These are phyloP conservation scores for Luehdorfia chinensis DNA, from an alignment of 1,140 invertebrate genomes.

Conservation along the genomic window DNA sequence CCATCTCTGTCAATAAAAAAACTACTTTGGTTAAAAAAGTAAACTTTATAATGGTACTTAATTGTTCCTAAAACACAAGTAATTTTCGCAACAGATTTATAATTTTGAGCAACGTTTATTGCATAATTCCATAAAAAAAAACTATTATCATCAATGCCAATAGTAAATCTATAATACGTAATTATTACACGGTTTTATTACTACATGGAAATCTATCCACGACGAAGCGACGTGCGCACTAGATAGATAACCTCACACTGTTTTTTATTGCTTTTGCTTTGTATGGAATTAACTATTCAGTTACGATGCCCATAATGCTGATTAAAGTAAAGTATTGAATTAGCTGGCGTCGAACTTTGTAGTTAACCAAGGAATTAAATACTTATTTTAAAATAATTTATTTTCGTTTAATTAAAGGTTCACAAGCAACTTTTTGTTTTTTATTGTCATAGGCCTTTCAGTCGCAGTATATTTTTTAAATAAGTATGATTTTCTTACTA, in stretches of 20 bases:
- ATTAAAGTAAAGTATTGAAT: too few species aligned
- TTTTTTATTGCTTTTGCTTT: neutral
- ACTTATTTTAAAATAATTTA: too few species aligned
- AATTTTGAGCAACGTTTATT: neutral
- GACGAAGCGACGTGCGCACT: too few species aligned
- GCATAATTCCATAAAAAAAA: neutral
- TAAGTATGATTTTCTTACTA: too few species aligned
- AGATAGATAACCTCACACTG: conserved; percentile 10
- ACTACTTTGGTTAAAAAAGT: neutral
- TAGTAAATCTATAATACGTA: neutral
- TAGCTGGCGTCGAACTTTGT: too few species aligned
- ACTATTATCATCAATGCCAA: neutral
- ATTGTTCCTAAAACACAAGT: neutral
- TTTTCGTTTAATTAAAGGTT: too few species aligned
- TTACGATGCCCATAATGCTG: too few species aligned
- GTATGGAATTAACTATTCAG: neutral
- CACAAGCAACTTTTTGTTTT: too few species aligned
- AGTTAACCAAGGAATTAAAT: too few species aligned
- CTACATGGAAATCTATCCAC: neutral
- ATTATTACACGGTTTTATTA: neutral
- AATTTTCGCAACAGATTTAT: neutral
- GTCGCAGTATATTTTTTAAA: too few species aligned
- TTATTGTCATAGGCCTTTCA: too few species aligned
- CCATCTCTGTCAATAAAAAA: neutral
- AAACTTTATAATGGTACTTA: neutral